Percentiles rank a stretch among this genome's conserved stretches.
Conservation (phyloP, 2,888 invertebrate genomes). For the Drosophila merina region DNA sequence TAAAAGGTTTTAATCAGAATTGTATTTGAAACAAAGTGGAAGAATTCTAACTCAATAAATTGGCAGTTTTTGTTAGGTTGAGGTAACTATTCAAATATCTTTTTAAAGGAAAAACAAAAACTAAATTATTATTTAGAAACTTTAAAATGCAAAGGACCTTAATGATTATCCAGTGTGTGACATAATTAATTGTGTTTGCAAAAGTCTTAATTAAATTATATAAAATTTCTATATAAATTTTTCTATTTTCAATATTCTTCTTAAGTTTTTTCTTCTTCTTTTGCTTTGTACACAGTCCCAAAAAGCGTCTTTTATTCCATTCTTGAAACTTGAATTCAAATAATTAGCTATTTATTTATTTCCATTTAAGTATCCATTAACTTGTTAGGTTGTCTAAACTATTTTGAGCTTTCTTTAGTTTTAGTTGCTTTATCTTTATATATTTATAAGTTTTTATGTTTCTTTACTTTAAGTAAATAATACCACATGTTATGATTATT, state of each 20-base stretch:
- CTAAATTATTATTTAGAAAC: background rate
- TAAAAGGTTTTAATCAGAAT: conserved; percentile 3
- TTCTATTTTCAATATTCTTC: background rate
- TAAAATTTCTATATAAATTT: background rate
- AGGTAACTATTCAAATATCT: background rate
- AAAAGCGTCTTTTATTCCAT: conserved; percentile 18
- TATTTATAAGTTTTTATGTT: conserved; percentile 21
- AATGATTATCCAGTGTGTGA: background rate
- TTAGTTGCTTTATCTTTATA: conserved; percentile 23
- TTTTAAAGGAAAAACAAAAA: background rate
- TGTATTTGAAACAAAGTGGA: conserved; percentile 25
- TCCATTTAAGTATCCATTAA: conserved; percentile 24
- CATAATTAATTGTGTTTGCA: background rate
- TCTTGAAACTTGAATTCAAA: conserved; percentile 23
- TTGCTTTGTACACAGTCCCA: conserved; percentile 26
- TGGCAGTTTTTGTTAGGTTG: conserved; percentile 38
- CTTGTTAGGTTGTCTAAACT: conserved; percentile 20
- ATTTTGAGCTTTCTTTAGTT: conserved; percentile 37
- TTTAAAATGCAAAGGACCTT: background rate
- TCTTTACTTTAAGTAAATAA: conserved; percentile 69
- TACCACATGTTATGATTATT: conserved; percentile 60
- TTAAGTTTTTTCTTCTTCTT: background rate
- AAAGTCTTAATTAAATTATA: background rate
- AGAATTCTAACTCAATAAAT: conserved; percentile 8
- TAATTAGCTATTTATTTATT: conserved; percentile 33